A percentile compares a stretch with the other conserved stretches of the same genome.
Evolutionary conservation across 2,113 vertebrate genomes (phyloP).

Genomic region (Psammodynastes pulverulentus): DNA sequence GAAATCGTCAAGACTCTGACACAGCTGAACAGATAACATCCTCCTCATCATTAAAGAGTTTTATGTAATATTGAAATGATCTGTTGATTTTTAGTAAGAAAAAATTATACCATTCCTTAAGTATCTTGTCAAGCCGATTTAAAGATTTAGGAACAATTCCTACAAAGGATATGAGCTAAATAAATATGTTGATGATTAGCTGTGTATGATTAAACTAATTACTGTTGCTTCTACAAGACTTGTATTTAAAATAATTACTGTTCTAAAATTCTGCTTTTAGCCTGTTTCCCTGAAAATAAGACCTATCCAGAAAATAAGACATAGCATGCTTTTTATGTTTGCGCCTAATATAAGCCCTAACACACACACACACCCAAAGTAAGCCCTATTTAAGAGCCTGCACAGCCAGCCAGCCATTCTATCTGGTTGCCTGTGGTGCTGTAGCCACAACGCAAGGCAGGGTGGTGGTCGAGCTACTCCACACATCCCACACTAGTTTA

Average conservation of each 20-base stretch:
- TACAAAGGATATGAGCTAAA: neutral
- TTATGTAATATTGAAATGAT: neutral
- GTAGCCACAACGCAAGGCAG: no score
- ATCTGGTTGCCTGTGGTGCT: no score
- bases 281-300: no score
- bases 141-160: neutral
- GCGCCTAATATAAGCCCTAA: no score
- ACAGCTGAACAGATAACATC: neutral
- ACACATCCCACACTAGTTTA: no score
- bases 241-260: neutral
- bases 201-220: neutral
- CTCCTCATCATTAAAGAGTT: neutral
- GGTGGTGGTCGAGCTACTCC: no score
- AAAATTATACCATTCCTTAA: neutral
- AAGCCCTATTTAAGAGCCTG: no score
- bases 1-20: neutral
- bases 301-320: no score
- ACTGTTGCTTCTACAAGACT: neutral
- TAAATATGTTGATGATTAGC: neutral
- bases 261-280: neutral
- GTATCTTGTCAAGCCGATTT: neutral
- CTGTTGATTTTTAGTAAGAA: neutral
- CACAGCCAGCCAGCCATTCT: no score
- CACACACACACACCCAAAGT: no score
- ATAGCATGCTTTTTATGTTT: no score